phyloP scores from a whole-genome alignment of 2,113 vertebrate genomes.

The Strix aluco region DNA sequence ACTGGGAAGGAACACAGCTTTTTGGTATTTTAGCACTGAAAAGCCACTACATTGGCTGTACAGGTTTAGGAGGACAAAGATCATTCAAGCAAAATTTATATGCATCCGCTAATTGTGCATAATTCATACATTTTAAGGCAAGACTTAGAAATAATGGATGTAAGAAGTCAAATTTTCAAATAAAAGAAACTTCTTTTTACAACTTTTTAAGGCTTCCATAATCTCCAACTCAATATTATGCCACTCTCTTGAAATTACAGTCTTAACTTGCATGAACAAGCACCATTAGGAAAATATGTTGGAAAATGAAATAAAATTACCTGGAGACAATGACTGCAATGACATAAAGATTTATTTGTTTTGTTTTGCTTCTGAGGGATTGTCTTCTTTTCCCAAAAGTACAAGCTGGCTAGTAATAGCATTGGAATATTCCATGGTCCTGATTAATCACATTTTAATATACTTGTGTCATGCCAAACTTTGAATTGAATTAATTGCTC shows the following conservation, averaged over 20 bases:
- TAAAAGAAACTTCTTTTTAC: background rate
- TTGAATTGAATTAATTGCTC: background rate
- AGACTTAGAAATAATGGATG: background rate
- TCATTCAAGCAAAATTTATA: background rate
- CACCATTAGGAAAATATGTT: background rate
- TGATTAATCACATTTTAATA: background rate
- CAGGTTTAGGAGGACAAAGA: background rate
- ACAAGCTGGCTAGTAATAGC: background rate
- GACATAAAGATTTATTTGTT: background rate
- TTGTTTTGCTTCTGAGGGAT: background rate
- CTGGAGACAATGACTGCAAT: background rate
- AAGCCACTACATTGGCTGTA: background rate
- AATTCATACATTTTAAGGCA: background rate
- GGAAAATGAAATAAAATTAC: background rate
- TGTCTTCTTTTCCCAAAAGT: background rate
- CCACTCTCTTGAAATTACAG: background rate
- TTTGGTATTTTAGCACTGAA: conserved; percentile 25
- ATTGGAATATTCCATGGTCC: background rate
- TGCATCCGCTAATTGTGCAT: background rate
- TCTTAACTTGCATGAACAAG: background rate
- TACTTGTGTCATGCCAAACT: background rate
- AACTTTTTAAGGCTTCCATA: background rate
- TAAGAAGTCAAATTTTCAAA: background rate
- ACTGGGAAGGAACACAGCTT: conserved; percentile 16
- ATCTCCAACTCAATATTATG: background rate